Evolutionary conservation across 2,797 vertebrate species (phyloP).

Genomic region (Xyrichtys novacula): DNA sequence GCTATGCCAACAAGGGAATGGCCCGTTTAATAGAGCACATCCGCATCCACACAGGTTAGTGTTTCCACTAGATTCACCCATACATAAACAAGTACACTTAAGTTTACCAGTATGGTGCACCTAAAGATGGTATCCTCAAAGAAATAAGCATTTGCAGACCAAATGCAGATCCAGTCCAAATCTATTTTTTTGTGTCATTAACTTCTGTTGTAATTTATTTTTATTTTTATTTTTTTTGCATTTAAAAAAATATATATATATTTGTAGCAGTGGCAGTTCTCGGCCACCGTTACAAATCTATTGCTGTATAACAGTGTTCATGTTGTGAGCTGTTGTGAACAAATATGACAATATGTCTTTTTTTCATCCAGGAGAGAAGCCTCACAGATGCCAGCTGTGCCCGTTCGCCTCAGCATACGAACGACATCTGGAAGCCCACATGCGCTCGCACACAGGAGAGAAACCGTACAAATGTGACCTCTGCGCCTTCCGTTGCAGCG

Average conservation of each 20-base stretch:
- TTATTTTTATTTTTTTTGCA: too few relatives aligned
- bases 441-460: constrained; percentile 98
- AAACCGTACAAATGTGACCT: constrained; percentile 99
- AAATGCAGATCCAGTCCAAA: too few relatives aligned
- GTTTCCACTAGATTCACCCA: neutral
- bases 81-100: neutral
- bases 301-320: too few relatives aligned
- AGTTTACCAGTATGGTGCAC: too few relatives aligned
- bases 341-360: constrained; percentile 17
- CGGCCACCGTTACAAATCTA: too few relatives aligned
- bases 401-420: constrained; percentile 98
- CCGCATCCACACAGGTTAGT: constrained; percentile 96
- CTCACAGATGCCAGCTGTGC: constrained; percentile 96
- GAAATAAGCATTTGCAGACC: too few relatives aligned
- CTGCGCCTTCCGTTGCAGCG: constrained; percentile 97
- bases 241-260: too few relatives aligned
- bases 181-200: too few relatives aligned
- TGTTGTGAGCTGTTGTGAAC: too few relatives aligned
- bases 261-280: too few relatives aligned
- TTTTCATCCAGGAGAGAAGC: constrained; percentile 91
- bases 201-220: too few relatives aligned
- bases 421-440: constrained; percentile 97
- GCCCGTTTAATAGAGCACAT: constrained; percentile 97
- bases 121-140: too few relatives aligned
- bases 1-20: constrained; percentile 98